Evolutionary conservation across 2,888 invertebrate genomes (phyloP).

Genomic region (Drosophila maculinotata): DNA sequence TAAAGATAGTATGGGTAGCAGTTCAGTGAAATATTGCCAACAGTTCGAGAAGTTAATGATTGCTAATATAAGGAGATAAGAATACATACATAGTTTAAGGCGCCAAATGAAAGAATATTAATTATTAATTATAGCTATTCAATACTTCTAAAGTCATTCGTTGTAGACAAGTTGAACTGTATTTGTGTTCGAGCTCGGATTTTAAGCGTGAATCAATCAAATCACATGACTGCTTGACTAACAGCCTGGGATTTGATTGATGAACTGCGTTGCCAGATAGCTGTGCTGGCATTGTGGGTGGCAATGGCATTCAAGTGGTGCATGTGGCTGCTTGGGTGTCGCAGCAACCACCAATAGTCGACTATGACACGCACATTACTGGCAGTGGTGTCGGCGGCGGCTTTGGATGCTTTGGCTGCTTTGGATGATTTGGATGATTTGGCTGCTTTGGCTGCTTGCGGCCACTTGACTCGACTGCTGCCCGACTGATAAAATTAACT

Average conservation of each 20-base stretch:
- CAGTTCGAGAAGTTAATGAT: too few species aligned
- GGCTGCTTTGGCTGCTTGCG: conserved; percentile 40
- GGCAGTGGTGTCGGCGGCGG: conserved; percentile 33
- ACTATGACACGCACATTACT: conserved; percentile 67
- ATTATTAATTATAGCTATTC: not conserved
- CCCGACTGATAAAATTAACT: conserved; percentile 61
- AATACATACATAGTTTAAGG: too few species aligned
- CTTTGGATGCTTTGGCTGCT: conserved; percentile 25
- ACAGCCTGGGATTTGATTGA: conserved; percentile 80
- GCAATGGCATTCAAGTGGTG: conserved; percentile 5
- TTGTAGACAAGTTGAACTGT: conserved; percentile 23
- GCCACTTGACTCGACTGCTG: conserved; percentile 31
- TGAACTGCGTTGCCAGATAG: conserved; percentile 64
- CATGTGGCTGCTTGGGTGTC: too few species aligned
- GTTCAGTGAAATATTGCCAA: too few species aligned
- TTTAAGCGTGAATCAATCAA: conserved; percentile 80
- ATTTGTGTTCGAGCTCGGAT: conserved; percentile 51
- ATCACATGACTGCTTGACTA: conserved; percentile 80
- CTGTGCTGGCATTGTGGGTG: conserved; percentile 29
- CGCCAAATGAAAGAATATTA: too few species aligned
- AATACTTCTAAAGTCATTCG: not conserved
- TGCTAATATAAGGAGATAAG: too few species aligned
- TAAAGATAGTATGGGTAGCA: too few species aligned
- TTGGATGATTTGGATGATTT: too few species aligned
- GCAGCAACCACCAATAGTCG: conserved; percentile 16